A percentile compares a stretch with the other conserved stretches of the same genome.
Conservation (phyloP, 1,140 invertebrate species). For the Alviniconcha marisindica region DNA sequence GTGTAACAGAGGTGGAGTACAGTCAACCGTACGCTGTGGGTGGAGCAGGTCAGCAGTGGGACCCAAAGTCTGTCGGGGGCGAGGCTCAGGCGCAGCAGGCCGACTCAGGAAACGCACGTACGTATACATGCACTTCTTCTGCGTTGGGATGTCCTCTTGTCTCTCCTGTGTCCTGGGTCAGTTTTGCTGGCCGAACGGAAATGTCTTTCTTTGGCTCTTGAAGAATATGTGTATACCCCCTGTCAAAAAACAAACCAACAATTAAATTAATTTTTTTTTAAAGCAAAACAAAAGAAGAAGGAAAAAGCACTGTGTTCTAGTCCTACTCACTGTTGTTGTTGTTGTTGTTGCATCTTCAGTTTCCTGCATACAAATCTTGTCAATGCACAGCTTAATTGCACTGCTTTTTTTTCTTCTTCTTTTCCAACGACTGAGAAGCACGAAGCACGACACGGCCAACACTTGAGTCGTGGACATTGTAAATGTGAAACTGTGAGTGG, state of each 20-base stretch:
- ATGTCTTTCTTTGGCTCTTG: too few relatives aligned
- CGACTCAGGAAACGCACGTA: conserved; percentile 11
- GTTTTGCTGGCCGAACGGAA: not conserved
- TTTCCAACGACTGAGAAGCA: too few relatives aligned
- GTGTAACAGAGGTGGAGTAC: conserved; percentile 31
- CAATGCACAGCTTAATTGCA: too few relatives aligned
- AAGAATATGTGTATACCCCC: too few relatives aligned
- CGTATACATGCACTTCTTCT: not conserved
- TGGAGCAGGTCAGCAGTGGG: conserved; percentile 10
- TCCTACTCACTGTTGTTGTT: too few relatives aligned
- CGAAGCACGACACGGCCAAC: too few relatives aligned
- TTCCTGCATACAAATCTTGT: too few relatives aligned
- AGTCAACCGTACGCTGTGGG: conserved; percentile 24
- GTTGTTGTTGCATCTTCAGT: too few relatives aligned
- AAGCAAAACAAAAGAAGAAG: not conserved
- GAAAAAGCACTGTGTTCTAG: not conserved
- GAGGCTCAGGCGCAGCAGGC: conserved; percentile 5
- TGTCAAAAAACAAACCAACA: too few relatives aligned
- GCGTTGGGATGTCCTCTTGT: not conserved
- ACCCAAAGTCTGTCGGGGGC: not conserved
- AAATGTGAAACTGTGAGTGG: too few relatives aligned
- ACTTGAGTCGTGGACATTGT: too few relatives aligned
- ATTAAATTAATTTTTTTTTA: not conserved
- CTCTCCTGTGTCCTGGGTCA: not conserved
- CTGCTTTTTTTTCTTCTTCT: too few relatives aligned